Evolutionary conservation across 2,888 invertebrate genomes (phyloP).

Genomic region (Pristionchus mayeri): DNA sequence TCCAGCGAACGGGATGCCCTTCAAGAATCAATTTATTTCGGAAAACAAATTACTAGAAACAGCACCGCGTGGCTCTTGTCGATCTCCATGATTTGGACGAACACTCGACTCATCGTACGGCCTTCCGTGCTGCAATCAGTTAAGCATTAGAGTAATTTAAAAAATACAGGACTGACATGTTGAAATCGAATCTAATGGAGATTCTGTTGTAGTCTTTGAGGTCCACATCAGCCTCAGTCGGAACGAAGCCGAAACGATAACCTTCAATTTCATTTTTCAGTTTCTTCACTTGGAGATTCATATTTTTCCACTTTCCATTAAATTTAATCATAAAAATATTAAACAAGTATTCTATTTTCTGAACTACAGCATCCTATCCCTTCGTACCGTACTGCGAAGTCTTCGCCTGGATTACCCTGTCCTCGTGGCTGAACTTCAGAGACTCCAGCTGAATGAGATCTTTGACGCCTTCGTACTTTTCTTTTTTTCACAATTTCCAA

Average conservation of each 20-base stretch:
- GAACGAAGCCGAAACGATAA: not conserved
- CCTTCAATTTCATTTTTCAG: too few species aligned
- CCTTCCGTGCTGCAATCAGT: not conserved
- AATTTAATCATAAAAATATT: too few species aligned
- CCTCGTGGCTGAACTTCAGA: not conserved
- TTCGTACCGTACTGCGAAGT: not conserved
- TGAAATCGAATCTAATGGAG: not conserved
- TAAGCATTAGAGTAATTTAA: too few species aligned
- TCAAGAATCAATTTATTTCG: not conserved
- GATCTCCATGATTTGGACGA: not conserved
- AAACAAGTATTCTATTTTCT: too few species aligned
- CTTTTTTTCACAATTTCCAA: too few species aligned
- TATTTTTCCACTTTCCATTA: too few species aligned
- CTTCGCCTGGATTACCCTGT: not conserved
- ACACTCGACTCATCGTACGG: not conserved
- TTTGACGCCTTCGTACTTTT: not conserved
- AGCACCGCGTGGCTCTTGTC: not conserved
- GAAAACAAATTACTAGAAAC: not conserved
- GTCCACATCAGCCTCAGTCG: not conserved
- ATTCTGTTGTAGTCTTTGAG: not conserved
- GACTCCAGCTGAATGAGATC: not conserved
- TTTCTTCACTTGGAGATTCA: too few species aligned
- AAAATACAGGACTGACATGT: not conserved
- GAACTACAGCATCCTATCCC: too few species aligned
- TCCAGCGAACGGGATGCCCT: not conserved